phyloP scores from a whole-genome alignment of 2,888 invertebrate genomes.

The Abscondita cerata region DNA sequence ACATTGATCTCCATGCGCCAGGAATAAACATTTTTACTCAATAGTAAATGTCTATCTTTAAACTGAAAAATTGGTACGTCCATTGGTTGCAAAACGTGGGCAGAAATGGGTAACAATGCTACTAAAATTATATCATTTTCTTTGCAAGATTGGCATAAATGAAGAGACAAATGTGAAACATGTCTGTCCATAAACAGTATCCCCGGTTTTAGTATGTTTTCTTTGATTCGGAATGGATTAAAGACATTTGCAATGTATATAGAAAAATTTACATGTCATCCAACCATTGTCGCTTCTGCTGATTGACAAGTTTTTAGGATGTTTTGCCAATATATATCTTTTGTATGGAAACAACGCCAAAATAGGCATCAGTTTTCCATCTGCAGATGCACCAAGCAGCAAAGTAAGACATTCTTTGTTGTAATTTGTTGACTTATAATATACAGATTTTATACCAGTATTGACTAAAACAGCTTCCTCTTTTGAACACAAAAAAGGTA shows the following conservation, averaged over 20 bases:
- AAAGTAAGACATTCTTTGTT: background rate
- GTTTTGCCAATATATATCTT: too few relatives aligned
- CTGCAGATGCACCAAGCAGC: background rate
- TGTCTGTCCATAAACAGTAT: slow-evolving; percentile 52
- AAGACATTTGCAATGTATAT: slow-evolving; percentile 50
- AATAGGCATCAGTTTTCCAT: background rate
- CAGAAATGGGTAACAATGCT: slow-evolving; percentile 48
- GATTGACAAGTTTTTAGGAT: background rate
- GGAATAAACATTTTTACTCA: too few relatives aligned
- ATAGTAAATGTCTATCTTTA: too few relatives aligned
- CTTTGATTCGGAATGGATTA: slow-evolving; percentile 47
- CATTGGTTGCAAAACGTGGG: slow-evolving; percentile 51
- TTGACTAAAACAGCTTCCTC: background rate
- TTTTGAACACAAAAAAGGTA: too few relatives aligned
- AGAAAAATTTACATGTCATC: slow-evolving; percentile 54
- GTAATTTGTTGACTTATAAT: background rate
- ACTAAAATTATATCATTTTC: slow-evolving; percentile 48
- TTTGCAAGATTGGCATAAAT: slow-evolving; percentile 50
- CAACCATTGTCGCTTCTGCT: slow-evolving; percentile 51
- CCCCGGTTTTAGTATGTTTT: slow-evolving; percentile 46
- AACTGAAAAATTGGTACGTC: slow-evolving; percentile 51
- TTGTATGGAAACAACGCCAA: background rate
- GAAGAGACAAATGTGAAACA: slow-evolving; percentile 36
- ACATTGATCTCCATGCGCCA: slow-evolving; percentile 43
- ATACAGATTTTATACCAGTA: background rate